Conservation (phyloP, 2,888 invertebrate species). For the Papilio protenor region DNA sequence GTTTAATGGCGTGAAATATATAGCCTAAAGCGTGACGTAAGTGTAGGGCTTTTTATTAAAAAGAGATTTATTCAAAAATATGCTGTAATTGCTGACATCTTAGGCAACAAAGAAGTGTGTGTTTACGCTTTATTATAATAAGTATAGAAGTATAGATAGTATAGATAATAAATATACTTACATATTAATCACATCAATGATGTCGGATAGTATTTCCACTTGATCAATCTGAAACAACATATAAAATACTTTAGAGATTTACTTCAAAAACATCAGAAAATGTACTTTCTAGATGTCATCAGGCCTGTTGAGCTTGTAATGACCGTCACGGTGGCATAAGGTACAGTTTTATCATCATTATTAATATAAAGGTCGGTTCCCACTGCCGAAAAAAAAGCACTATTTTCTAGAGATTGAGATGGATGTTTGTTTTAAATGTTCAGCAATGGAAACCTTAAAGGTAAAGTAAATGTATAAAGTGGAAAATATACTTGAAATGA, state of each 20-base stretch:
- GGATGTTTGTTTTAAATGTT: background rate
- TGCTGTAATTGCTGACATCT: no score
- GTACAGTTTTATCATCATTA: constrained; percentile 49
- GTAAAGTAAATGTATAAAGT: background rate
- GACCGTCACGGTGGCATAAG: constrained; percentile 50
- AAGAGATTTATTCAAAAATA: no score
- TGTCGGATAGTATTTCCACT: background rate
- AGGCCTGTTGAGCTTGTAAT: constrained; percentile 54
- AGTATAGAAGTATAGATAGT: no score
- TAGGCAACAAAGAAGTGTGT: no score
- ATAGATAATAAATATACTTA: constrained; percentile 12
- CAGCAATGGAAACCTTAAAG: background rate
- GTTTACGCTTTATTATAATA: no score
- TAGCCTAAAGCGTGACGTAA: no score
- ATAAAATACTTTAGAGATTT: background rate
- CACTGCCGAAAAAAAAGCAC: background rate
- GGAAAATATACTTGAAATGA: no score
- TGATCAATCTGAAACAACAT: constrained; percentile 14
- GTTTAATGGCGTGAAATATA: no score
- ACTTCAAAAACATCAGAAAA: background rate
- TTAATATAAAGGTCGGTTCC: background rate
- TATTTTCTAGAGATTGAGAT: background rate
- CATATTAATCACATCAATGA: background rate
- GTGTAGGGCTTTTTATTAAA: no score
- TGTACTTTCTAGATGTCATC: constrained; percentile 26